Evolutionary conservation across 2,888 invertebrate species (phyloP), one percentile per base, ranked within the genome.

Genomic region (Acleris sparsana): DNA sequence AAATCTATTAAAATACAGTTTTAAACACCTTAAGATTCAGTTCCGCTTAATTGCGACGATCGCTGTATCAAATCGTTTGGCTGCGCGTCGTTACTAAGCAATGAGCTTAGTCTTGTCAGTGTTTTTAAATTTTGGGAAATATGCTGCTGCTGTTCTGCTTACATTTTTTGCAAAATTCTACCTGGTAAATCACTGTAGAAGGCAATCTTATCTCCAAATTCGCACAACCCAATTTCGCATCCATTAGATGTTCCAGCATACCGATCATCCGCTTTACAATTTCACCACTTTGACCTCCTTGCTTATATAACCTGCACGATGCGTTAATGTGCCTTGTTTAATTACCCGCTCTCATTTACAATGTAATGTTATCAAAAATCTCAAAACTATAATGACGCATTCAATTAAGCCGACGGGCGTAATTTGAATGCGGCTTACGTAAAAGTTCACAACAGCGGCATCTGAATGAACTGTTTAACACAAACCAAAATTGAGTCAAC

Each of bases 401-500:
- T 80, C 80, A 83, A 80, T 86, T 85, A 80, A 77, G 17, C 79
- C 87, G 87, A 89, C 87, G 82, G 77, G 71, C 64, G 73, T 83
- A 83, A 83, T 82, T 82, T 75, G 75, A 77, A 75, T 79, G 75
- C 76, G 70, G 70, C 76, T 88, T 88, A 84, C 84, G 82, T 85
- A 85, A 87, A 81, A 73, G 72, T 79, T 76, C 76, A 76, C 75
- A 81, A 82, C 80, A 78, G 75, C 72, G 72, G 70, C 55, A 13
- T 13, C 70, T 85, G 84, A 87, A 86, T 85, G 82, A 79, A 76
- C 70, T 84, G 86, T 85, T 87, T 85, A 78, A 74, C 79, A 78
- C 74, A 76, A 62, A 64, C 61, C 68, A 70, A 74, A 78, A 84
- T 79, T 75, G 76, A 72, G 79, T 78, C 79, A 70, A 74, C 67